Base-by-base conservation (phyloP, 2,113 vertebrate species). In the Phoxinus phoxinus region DNA sequence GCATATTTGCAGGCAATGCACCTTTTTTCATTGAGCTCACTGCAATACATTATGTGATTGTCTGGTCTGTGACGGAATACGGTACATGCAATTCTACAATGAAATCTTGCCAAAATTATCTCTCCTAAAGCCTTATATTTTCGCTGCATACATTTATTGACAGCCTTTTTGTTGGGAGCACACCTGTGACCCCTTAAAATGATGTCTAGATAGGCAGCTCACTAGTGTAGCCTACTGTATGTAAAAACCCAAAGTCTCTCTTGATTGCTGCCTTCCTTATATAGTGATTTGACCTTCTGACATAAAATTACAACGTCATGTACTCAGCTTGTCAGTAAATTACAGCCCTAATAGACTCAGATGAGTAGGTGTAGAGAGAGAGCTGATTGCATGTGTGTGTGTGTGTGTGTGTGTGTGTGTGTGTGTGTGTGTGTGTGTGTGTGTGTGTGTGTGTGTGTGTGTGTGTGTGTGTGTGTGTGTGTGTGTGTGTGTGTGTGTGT, bases 261-360 rank as follows among this genome's bases (percentile, higher is more conserved):
- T 65, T 63, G 56, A 80, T 81, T 32, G 35, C 23, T 65, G 17
- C 25, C 41, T 63, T 63, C 77, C 35, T 81, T 63, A 30, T 63
- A 46, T 61, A 46, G 37, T 27, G 35, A 65, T 56, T 65, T 65
- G 78, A 81, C 58, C 59, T 44, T 65, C 37, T 81, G 78, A 65
- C 37, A 81, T 81, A 65, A 81, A 81, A 81, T 65, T 48, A 65
- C 25, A 65, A 59, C 35, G 30, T 48, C 76, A 79, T n/a, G 56
- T 59, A 79, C 35, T 65, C n/a, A 46, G 78, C 78, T 65, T 46
- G 78, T 65, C 78, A 19, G 58, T 65, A 65, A 81, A 81, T 81
- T 81, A 65, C 78, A 48, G n/a, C 58, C 30, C 35, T 80, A 63
- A 80, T 80, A 63, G 77, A 63, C 23, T 63, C 58, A 63, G 4